Evolutionary conservation across 2,797 vertebrate genomes (phyloP).

Genomic region (Bradypus variegatus): DNA sequence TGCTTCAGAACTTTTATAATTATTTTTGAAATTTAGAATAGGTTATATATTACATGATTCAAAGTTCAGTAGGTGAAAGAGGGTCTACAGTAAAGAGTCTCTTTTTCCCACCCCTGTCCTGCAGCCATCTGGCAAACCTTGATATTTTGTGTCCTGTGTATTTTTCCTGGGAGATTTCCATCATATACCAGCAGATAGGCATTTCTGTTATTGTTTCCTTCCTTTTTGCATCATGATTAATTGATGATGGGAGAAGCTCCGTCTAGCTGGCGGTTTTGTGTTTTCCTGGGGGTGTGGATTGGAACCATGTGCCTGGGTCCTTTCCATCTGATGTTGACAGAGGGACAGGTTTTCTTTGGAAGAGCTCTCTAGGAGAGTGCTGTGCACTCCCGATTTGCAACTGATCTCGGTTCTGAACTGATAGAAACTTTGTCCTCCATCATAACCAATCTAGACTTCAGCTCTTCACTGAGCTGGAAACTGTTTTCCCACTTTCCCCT

Average conservation of each 20-base stretch:
- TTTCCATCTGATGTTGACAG: neutral
- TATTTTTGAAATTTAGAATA: constrained; percentile 19
- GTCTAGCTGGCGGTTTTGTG: neutral
- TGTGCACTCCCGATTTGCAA: neutral
- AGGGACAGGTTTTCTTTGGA: neutral
- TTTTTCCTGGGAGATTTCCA: neutral
- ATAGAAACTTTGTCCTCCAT: neutral
- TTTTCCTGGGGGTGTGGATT: neutral
- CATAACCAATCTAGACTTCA: neutral
- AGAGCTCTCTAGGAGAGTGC: neutral
- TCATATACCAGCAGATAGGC: neutral
- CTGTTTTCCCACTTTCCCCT: neutral
- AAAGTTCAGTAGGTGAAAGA: neutral
- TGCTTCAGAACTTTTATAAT: neutral
- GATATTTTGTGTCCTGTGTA: neutral
- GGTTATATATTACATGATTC: neutral
- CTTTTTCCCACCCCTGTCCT: neutral
- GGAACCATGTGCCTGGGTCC: neutral
- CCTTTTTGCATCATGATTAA: neutral
- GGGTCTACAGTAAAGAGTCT: neutral
- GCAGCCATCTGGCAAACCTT: neutral
- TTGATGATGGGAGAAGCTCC: neutral
- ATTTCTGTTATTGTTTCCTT: neutral
- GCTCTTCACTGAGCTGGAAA: neutral
- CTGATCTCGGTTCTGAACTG: neutral